Evolutionary conservation across 2,797 vertebrate genomes (phyloP).

Genomic region (Parauchenoglanis punctatus): DNA sequence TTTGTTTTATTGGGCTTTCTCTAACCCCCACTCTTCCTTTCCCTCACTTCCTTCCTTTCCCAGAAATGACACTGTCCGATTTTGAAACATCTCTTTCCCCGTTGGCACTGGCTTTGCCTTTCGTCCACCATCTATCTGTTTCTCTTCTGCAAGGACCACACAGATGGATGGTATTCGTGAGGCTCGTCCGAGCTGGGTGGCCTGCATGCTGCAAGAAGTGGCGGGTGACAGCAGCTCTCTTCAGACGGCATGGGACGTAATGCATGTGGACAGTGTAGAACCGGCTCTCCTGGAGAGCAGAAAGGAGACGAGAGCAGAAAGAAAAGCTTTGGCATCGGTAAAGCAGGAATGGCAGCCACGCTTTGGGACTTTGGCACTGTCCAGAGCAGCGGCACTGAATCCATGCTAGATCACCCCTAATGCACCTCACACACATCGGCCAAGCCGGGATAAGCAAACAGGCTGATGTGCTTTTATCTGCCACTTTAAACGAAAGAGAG

Average conservation of each 20-base stretch:
- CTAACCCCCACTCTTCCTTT: slow-evolving; percentile 23
- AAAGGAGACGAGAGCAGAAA: slow-evolving; percentile 67
- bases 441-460: slow-evolving; percentile 60
- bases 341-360: slow-evolving; percentile 53
- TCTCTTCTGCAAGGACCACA: slow-evolving; percentile 81
- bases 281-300: slow-evolving; percentile 74
- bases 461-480: slow-evolving; percentile 61
- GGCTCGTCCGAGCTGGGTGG: slow-evolving; percentile 81
- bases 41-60: slow-evolving; percentile 63
- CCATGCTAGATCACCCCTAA: slow-evolving; percentile 63
- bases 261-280: slow-evolving; percentile 82
- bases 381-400: slow-evolving; percentile 65
- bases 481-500: slow-evolving; percentile 50
- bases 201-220: slow-evolving; percentile 78
- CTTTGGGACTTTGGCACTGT: slow-evolving; percentile 67
- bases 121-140: slow-evolving; percentile 71
- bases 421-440: slow-evolving; percentile 65
- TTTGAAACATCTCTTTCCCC: slow-evolving; percentile 77
- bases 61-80: slow-evolving; percentile 80
- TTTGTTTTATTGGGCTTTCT: slow-evolving; percentile 51
- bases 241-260: slow-evolving; percentile 78
- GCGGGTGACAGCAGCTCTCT: slow-evolving; percentile 79
- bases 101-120: slow-evolving; percentile 70
- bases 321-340: slow-evolving; percentile 71
- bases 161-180: slow-evolving; percentile 81